These are phyloP conservation scores for Bathynomus jamesi DNA, from an alignment of 1,140 invertebrate genomes.

Conservation along the genomic window DNA sequence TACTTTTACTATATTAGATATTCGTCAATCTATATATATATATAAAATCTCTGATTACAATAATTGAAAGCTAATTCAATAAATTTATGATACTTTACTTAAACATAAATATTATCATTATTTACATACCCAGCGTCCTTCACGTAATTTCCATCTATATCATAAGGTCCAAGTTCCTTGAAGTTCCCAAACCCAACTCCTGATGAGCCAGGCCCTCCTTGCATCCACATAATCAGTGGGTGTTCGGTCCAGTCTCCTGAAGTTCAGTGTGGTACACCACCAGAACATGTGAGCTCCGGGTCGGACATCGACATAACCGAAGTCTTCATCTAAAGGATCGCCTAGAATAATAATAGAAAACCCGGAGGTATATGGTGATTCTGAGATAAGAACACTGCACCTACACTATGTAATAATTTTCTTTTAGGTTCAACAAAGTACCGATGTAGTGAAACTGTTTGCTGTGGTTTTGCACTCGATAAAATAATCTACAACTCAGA, in stretches of 20 bases:
- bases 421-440: too few species aligned
- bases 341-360: too few species aligned
- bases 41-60: neutral
- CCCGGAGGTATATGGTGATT: too few species aligned
- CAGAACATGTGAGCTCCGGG: conserved; percentile 69
- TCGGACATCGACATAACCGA: conserved; percentile 59
- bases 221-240: conserved; percentile 68
- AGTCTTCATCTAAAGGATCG: conserved; percentile 48
- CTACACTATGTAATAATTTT: too few species aligned
- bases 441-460: too few species aligned
- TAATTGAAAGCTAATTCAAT: neutral
- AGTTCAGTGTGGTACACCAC: conserved; percentile 65
- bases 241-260: conserved; percentile 50
- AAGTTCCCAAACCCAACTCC: conserved; percentile 72
- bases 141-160: conserved; percentile 56
- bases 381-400: too few species aligned
- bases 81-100: neutral
- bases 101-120: neutral
- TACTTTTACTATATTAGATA: neutral
- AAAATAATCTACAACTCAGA: too few species aligned
- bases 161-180: conserved; percentile 62
- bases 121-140: conserved; percentile 62
- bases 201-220: conserved; percentile 58
- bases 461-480: too few species aligned
- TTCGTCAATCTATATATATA: neutral